Conservation (phyloP, 2,113 vertebrate genomes). For the Parus major region DNA sequence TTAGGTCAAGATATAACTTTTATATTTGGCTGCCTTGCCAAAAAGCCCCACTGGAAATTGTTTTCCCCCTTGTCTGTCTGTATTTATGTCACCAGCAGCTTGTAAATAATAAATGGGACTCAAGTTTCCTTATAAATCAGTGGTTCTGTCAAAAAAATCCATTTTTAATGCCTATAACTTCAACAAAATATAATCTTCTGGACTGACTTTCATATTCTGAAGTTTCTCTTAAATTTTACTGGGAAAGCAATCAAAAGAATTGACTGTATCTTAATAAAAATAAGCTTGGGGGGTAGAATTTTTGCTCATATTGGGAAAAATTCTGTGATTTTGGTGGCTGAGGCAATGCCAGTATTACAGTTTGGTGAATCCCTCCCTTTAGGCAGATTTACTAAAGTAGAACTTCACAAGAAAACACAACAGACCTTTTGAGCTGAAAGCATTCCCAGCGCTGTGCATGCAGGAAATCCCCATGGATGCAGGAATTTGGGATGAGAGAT, state of each 20-base stretch:
- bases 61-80: not conserved
- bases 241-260: not conserved
- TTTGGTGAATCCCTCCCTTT: not conserved
- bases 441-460: not conserved
- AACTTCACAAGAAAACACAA: not conserved
- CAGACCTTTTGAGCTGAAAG: not conserved
- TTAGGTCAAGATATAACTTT: not conserved
- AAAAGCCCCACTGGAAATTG: not conserved
- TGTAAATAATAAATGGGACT: not conserved
- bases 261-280: not conserved
- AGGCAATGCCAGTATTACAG: rapidly evolving
- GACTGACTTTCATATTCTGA: not conserved
- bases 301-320: not conserved
- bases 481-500: rapidly evolving
- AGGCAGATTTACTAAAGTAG: not conserved
- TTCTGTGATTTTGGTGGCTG: not conserved
- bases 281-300: rapidly evolving
- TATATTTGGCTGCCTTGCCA: not conserved
- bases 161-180: not conserved
- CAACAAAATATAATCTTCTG: not conserved
- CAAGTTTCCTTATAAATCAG: not conserved
- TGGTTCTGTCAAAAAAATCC: not conserved
- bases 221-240: not conserved
- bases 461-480: rapidly evolving
- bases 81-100: not conserved